Evolutionary conservation across 2,113 vertebrate species (phyloP).

Genomic region (Mesembrinibis cayennensis): DNA sequence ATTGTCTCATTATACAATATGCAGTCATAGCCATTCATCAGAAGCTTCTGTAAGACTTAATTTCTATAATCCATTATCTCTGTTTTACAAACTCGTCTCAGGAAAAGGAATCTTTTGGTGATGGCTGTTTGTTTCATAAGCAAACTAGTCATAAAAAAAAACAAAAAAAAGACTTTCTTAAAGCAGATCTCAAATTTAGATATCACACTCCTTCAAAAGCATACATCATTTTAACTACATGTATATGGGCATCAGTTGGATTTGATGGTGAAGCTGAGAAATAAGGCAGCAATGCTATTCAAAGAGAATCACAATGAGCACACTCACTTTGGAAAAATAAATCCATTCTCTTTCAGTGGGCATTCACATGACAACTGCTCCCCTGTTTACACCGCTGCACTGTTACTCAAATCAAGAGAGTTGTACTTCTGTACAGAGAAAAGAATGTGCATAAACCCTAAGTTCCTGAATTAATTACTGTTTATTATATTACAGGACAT

Average conservation of each 20-base stretch:
- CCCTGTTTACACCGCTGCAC: background rate
- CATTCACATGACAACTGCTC: background rate
- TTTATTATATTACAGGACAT: background rate
- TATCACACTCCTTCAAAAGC: background rate
- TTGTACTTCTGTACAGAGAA: background rate
- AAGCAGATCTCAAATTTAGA: background rate
- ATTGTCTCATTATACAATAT: background rate
- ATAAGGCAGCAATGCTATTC: background rate
- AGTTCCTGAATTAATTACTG: background rate
- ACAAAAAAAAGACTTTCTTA: background rate
- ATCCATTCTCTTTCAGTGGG: background rate
- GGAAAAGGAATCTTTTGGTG: background rate
- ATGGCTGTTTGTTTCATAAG: background rate
- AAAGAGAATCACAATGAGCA: background rate
- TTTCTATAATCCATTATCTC: background rate
- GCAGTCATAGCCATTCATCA: background rate
- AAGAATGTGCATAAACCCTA: background rate
- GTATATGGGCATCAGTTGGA: background rate
- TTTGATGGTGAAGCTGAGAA: background rate
- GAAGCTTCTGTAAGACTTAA: background rate
- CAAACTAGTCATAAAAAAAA: background rate
- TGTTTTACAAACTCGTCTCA: background rate
- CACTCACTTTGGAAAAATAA: background rate
- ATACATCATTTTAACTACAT: background rate
- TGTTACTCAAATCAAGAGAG: background rate